phyloP scores from a whole-genome alignment of 2,113 vertebrate genomes.

The Epinephelus cyanopodus region DNA sequence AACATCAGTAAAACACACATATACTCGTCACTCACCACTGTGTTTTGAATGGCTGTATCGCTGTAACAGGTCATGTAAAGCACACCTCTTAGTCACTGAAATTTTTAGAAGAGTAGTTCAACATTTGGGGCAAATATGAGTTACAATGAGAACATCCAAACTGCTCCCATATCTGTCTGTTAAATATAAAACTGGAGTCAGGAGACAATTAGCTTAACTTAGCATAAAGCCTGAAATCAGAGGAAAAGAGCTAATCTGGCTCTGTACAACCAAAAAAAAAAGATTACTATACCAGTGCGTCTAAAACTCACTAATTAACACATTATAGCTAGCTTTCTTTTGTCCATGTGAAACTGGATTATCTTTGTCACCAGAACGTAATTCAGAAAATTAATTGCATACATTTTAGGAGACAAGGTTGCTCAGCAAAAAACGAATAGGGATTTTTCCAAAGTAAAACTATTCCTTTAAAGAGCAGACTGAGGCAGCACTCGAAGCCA shows the following conservation, averaged over 20 bases:
- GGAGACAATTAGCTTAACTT: not conserved
- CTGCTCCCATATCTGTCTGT: not conserved
- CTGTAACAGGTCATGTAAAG: slow-evolving; percentile 52
- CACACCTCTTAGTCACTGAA: slow-evolving; percentile 17
- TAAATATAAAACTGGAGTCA: not conserved
- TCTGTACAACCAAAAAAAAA: not conserved
- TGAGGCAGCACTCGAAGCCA: too few relatives aligned
- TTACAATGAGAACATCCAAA: not conserved
- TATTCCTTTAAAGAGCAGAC: not conserved
- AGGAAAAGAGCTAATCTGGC: not conserved
- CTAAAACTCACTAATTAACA: not conserved
- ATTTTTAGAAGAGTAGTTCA: not conserved
- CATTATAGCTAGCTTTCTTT: not conserved
- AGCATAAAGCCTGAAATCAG: not conserved
- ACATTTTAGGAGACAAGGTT: not conserved
- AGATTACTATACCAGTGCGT: not conserved
- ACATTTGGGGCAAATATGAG: not conserved
- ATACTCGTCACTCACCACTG: slow-evolving; percentile 41
- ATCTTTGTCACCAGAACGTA: not conserved
- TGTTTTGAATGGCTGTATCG: slow-evolving; percentile 49
- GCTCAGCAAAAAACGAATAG: too few relatives aligned
- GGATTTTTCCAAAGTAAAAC: not conserved
- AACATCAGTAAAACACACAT: slow-evolving; percentile 63
- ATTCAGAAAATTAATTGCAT: not conserved
- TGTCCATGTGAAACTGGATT: not conserved